A percentile compares a stretch with the other conserved stretches of the same genome.
Evolutionary conservation across 2,113 vertebrate genomes (phyloP).

Genomic region (Hydropotes inermis): DNA sequence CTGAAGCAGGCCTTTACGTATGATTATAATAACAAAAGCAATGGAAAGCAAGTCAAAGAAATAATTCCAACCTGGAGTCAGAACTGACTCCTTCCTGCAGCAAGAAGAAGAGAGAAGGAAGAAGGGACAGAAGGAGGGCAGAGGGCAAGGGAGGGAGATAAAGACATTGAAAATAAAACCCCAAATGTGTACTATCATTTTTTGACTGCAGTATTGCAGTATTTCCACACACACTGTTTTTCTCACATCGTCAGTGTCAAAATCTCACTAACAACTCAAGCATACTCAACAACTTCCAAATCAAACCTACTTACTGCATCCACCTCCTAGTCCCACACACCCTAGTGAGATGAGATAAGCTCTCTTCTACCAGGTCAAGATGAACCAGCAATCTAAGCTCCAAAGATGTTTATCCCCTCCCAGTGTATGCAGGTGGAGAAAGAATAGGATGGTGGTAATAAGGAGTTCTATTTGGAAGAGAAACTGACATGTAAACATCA

Average conservation of each 20-base stretch:
- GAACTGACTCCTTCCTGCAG: not conserved
- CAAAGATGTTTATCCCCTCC: not conserved
- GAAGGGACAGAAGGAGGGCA: accelerated
- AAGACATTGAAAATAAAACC: not conserved
- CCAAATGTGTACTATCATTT: not conserved
- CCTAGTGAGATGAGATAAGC: not conserved
- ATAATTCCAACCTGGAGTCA: not conserved
- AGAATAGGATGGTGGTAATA: not conserved
- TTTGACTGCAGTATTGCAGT: not conserved
- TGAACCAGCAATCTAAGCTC: not conserved
- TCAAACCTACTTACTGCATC: not conserved
- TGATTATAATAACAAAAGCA: not conserved
- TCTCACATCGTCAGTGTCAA: not conserved
- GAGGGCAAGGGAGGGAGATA: not conserved
- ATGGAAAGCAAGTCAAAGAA: not conserved
- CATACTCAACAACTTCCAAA: not conserved
- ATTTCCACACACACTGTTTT: not conserved
- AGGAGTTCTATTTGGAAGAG: not conserved
- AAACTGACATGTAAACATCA: not conserved
- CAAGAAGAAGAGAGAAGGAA: not conserved
- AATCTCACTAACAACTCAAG: not conserved
- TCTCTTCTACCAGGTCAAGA: not conserved
- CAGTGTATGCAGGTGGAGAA: not conserved
- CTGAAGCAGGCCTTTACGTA: not conserved
- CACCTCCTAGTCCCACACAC: not conserved